phyloP scores from a whole-genome alignment of 2,113 vertebrate genomes.

The Trematomus loennbergii region DNA sequence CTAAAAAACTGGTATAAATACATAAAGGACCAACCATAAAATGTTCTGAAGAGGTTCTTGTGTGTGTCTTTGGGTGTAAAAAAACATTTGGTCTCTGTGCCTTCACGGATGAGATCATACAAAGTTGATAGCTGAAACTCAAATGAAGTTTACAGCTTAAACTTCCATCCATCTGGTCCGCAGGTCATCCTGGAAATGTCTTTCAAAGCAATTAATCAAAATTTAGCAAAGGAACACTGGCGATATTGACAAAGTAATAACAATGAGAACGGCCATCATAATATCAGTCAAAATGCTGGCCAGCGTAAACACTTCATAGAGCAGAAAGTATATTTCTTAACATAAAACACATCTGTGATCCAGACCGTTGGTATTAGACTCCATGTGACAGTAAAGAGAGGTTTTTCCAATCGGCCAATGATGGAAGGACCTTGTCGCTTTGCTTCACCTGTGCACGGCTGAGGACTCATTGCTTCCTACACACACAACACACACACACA shows the following conservation, averaged over 20 bases:
- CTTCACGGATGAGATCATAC: slow-evolving; percentile 43
- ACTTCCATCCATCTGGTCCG: slow-evolving; percentile 39
- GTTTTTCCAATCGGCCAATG: slow-evolving; percentile 30
- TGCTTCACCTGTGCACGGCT: slow-evolving; percentile 62
- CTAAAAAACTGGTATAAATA: background rate
- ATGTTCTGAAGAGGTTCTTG: background rate
- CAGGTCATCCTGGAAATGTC: slow-evolving; percentile 55
- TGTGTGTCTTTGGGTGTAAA: background rate
- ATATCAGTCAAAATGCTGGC: slow-evolving; percentile 55
- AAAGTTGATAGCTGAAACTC: slow-evolving; percentile 35
- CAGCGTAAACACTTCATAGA: slow-evolving; percentile 71
- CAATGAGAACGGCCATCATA: slow-evolving; percentile 60
- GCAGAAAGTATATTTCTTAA: slow-evolving; percentile 61
- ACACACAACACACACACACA: slow-evolving; percentile 28
- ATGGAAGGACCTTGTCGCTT: slow-evolving; percentile 53
- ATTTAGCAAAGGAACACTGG: slow-evolving; percentile 42
- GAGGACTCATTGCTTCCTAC: slow-evolving; percentile 27
- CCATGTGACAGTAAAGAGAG: slow-evolving; percentile 46
- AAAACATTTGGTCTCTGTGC: background rate
- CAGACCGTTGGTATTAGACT: slow-evolving; percentile 53
- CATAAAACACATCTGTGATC: slow-evolving; percentile 73
- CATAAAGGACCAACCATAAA: background rate
- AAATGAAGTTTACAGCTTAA: slow-evolving; percentile 41
- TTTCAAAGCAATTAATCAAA: slow-evolving; percentile 50
- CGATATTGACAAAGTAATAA: slow-evolving; percentile 62